phyloP scores from a whole-genome alignment of 2,113 vertebrate species.

The Suricata suricatta region DNA sequence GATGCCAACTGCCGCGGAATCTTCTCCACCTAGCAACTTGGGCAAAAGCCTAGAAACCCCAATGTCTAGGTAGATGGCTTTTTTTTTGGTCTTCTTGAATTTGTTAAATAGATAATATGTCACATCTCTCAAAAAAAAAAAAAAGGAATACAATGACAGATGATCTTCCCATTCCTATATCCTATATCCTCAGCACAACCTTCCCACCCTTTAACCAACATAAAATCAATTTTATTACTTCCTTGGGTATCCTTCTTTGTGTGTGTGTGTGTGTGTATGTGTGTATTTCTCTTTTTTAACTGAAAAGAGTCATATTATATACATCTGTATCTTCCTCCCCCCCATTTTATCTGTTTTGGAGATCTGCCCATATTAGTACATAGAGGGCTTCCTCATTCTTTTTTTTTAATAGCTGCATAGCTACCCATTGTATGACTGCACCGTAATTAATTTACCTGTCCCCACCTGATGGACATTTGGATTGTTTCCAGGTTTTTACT shows the following conservation, averaged over 20 bases:
- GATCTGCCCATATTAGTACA: neutral
- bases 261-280: neutral
- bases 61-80: neutral
- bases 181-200: neutral
- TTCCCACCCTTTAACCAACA: neutral
- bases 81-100: neutral
- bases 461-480: neutral
- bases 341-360: neutral
- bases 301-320: neutral
- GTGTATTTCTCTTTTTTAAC: neutral
- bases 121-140: neutral
- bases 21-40: neutral
- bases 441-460: neutral
- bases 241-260: neutral
- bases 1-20: neutral
- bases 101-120: neutral
- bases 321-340: neutral
- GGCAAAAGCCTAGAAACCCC: neutral
- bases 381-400: constrained; percentile 39
- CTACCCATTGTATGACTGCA: neutral
- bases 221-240: constrained; percentile 47
- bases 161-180: neutral
- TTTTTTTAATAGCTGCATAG: neutral
- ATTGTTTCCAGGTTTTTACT: neutral
- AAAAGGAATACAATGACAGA: neutral